A percentile compares a stretch with the other conserved stretches of the same genome.
Conservation (phyloP, 2,797 vertebrate species). For the Gadopsis bispinosus region DNA sequence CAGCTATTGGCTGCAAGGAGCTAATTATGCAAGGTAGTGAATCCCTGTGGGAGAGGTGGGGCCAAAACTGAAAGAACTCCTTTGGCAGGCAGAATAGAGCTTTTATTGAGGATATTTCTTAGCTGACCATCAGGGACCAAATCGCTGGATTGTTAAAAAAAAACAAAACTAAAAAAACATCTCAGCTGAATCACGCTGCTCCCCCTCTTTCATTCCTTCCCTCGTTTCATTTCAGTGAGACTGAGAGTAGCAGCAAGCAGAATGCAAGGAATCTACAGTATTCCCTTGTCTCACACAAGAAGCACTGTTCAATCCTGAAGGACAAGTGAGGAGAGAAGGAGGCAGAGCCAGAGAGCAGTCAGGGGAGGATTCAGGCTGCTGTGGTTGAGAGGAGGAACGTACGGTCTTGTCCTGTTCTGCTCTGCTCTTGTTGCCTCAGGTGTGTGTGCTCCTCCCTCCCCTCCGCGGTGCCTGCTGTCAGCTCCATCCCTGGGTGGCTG, state of each 20-base stretch:
- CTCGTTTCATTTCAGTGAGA: slow-evolving; percentile 82
- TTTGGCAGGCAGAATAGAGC: slow-evolving; percentile 91
- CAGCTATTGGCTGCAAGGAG: slow-evolving; percentile 81
- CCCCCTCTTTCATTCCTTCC: slow-evolving; percentile 80
- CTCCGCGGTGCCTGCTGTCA: slow-evolving; percentile 73
- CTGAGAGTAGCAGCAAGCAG: slow-evolving; percentile 81
- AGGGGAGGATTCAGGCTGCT: slow-evolving; percentile 67
- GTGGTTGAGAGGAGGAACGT: slow-evolving; percentile 70
- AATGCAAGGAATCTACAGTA: slow-evolving; percentile 86
- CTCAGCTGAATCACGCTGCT: slow-evolving; percentile 82
- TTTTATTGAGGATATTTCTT: slow-evolving; percentile 91
- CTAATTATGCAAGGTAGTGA: slow-evolving; percentile 90
- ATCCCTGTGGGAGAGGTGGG: slow-evolving; percentile 86
- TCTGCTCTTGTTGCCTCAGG: slow-evolving; percentile 79
- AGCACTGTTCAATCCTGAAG: slow-evolving; percentile 71
- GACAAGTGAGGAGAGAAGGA: slow-evolving; percentile 68
- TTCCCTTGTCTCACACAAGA: slow-evolving; percentile 78
- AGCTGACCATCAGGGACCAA: slow-evolving; percentile 89
- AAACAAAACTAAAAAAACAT: slow-evolving; percentile 77
- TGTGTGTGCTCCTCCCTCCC: slow-evolving; percentile 75
- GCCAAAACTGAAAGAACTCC: slow-evolving; percentile 88
- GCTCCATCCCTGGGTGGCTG: slow-evolving; percentile 81
- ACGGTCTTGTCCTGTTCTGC: slow-evolving; percentile 69
- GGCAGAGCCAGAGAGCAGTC: slow-evolving; percentile 65
- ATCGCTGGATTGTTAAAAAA: slow-evolving; percentile 86